Evolutionary conservation across 1,140 invertebrate species (phyloP).

Genomic region (Calycopis cecrops): DNA sequence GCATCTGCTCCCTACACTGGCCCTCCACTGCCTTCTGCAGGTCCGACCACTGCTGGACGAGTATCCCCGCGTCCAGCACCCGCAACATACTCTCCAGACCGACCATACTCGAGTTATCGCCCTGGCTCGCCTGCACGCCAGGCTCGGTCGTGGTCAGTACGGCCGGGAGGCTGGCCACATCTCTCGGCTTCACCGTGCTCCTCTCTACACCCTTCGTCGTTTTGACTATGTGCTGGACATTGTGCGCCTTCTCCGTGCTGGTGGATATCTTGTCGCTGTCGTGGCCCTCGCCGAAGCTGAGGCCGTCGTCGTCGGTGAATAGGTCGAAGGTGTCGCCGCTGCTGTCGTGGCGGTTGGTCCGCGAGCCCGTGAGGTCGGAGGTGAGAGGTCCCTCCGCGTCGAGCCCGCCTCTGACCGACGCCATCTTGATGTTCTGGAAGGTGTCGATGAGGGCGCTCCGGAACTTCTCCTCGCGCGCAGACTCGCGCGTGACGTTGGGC

Average conservation of each 20-base stretch:
- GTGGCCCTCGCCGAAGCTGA: slow-evolving; percentile 55
- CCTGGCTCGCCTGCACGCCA: too few species aligned
- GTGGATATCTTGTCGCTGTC: slow-evolving; percentile 35
- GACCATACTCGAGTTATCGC: slow-evolving; percentile 42
- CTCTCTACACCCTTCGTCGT: slow-evolving; percentile 43
- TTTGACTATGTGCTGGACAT: slow-evolving; percentile 63
- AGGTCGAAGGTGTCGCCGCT: slow-evolving; percentile 53
- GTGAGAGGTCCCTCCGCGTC: slow-evolving; percentile 42
- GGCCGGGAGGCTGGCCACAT: slow-evolving; percentile 21
- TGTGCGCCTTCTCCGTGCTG: slow-evolving; percentile 55
- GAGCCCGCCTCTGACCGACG: slow-evolving; percentile 50
- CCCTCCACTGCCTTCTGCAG: slow-evolving; percentile 51
- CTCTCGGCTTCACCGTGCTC: slow-evolving; percentile 46
- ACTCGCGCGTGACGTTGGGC: slow-evolving; percentile 42
- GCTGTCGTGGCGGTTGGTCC: slow-evolving; percentile 30
- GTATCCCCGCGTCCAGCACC: slow-evolving; percentile 70
- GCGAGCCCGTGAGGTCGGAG: slow-evolving; percentile 52
- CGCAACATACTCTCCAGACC: slow-evolving; percentile 75
- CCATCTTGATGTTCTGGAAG: slow-evolving; percentile 66
- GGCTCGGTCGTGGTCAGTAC: not conserved
- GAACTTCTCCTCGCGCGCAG: slow-evolving; percentile 55
- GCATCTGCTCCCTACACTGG: slow-evolving; percentile 77
- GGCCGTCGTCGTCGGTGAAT: slow-evolving; percentile 60
- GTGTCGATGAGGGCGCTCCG: slow-evolving; percentile 63
- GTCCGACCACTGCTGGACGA: slow-evolving; percentile 66